Base-by-base conservation (phyloP, 2,888 invertebrate genomes). In the Pseudococcus longispinus region DNA sequence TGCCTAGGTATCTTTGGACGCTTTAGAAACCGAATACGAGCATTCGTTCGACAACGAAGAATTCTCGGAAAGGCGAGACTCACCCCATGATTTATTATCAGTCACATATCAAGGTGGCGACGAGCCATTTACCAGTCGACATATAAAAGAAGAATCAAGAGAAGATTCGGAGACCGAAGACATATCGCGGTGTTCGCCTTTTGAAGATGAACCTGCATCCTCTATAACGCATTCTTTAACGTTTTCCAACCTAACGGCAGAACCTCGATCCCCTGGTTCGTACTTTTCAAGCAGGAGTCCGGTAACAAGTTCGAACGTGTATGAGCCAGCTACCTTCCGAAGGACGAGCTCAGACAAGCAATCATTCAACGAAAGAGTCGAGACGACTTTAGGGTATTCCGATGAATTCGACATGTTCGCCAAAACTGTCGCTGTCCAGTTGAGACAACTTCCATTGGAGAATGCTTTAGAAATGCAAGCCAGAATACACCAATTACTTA, bases 331-430 rank as follows among this genome's bases (percentile, higher is more conserved):
- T 74, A 32, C 32, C 4, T 20, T 20, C 3, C 32, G 20, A 20
- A 37, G 42, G 20, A 42, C 77, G 20, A 80, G 77, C 42, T 42
- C 77, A 13, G 42, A 42, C 77, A 42, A 80, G 77, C n/a, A 29
- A 42, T 23, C n/a, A 15, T 80, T 42, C 42, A 42, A 23, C 11
- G 77, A 42, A n/a, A 42, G 23, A 20, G 42, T 80, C n/a, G 77
- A 80, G 6, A 42, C 77, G 20, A 42, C 77, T 42, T 80, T 80
- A 11, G 42, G 42, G n/a, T 42, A 80, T 20, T 9, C 8, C 20
- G 29, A 83, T n/a, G 83, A 83, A 32, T 83, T 83, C 83, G 83
- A 83, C 20, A 83, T 83, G 23, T 83, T 83, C 23, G 83, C 29
- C 42, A 83, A 32, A 32, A 83, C 51, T n/a, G 55, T 83, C 15